Conservation (phyloP, 2,113 vertebrate species). For the Perca schrenkii region DNA sequence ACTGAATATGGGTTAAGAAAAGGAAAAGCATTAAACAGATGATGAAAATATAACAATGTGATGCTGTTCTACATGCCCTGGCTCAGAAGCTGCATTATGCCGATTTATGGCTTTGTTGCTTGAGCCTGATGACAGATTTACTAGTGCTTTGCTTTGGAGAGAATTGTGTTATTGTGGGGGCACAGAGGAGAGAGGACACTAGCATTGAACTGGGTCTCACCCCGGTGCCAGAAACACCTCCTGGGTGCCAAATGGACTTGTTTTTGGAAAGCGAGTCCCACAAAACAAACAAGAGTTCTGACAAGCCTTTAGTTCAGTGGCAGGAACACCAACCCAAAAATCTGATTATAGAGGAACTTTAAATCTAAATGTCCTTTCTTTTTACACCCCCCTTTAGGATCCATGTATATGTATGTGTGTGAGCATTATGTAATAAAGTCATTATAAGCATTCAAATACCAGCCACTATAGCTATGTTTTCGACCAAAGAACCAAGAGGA, state of each 20-base stretch:
- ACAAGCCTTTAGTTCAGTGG: neutral
- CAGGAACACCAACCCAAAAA: conserved; percentile 18
- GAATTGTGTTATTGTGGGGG: conserved; percentile 18
- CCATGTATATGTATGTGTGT: neutral
- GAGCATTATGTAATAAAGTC: conserved; percentile 16
- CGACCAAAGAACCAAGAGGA: neutral
- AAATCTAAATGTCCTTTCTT: neutral
- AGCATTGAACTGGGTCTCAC: conserved; percentile 28
- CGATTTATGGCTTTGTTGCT: conserved; percentile 26
- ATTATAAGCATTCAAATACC: conserved; percentile 24
- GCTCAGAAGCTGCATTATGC: neutral
- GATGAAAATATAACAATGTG: conserved; percentile 1
- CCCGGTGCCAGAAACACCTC: conserved; percentile 53
- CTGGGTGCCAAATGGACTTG: conserved; percentile 39
- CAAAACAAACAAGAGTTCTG: conserved; percentile 19
- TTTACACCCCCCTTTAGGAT: neutral
- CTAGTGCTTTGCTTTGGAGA: neutral
- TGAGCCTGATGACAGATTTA: conserved; percentile 36
- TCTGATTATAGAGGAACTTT: neutral
- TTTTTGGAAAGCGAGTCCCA: conserved; percentile 28
- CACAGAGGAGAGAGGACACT: conserved; percentile 27
- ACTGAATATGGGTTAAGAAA: neutral
- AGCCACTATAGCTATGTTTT: neutral
- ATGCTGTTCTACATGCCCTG: neutral
- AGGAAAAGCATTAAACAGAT: neutral